phyloP scores from a whole-genome alignment of 2,888 invertebrate genomes.

The Lumbricus terrestris region DNA sequence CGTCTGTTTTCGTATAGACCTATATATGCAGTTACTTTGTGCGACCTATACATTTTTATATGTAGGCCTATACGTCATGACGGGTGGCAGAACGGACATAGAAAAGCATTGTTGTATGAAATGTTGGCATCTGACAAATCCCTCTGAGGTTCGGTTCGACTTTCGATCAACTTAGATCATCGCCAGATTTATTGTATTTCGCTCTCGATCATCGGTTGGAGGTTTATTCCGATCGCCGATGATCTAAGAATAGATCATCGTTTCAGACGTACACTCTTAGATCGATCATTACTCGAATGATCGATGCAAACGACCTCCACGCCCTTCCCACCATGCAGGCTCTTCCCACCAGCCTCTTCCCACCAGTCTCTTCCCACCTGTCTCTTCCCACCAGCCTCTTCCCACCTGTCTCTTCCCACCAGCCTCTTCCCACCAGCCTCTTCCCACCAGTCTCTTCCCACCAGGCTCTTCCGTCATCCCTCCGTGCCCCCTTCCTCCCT shows the following conservation, averaged over 20 bases:
- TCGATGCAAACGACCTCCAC: neutral
- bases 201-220: neutral
- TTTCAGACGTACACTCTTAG: neutral
- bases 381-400: neutral
- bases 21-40: too few relatives aligned
- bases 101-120: neutral
- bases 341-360: neutral
- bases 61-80: too few relatives aligned
- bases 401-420: constrained; percentile 24
- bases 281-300: neutral
- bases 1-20: too few relatives aligned
- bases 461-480: neutral
- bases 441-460: neutral
- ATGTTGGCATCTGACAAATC: neutral
- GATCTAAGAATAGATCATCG: neutral
- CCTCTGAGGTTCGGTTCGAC: neutral
- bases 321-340: neutral
- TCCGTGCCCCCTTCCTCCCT: neutral
- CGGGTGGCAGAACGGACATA: neutral
- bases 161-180: neutral
- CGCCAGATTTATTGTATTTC: neutral
- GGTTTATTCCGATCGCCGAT: neutral
- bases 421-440: constrained; percentile 19
- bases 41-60: too few relatives aligned
- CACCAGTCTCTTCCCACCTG: neutral